These are phyloP conservation scores for Limanda limanda DNA, from an alignment of 2,113 vertebrate species.

Conservation along the genomic window DNA sequence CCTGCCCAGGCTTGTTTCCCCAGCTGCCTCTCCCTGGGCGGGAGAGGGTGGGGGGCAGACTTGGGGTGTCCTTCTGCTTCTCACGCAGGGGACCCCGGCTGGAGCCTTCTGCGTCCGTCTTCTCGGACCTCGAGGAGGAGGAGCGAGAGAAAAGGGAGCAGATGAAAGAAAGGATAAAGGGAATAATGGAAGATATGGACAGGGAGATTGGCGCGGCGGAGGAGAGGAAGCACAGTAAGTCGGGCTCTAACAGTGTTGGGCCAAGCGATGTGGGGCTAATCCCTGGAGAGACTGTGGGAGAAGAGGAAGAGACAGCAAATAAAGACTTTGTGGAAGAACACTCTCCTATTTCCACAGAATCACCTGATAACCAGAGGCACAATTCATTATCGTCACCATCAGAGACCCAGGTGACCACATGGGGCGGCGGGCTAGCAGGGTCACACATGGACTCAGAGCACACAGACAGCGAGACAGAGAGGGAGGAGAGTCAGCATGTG, in stretches of 20 bases:
- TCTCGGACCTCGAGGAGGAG: slow-evolving; percentile 90
- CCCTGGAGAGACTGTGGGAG: slow-evolving; percentile 44
- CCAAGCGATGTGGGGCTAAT: slow-evolving; percentile 21
- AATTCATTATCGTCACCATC: slow-evolving; percentile 27
- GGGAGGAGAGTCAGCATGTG: slow-evolving; percentile 76
- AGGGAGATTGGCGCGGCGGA: slow-evolving; percentile 57
- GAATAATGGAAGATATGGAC: slow-evolving; percentile 70
- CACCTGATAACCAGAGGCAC: slow-evolving; percentile 42
- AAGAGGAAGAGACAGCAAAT: slow-evolving; percentile 52
- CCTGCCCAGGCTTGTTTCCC: slow-evolving; percentile 63
- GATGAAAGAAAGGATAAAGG: slow-evolving; percentile 72
- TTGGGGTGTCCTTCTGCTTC: slow-evolving; percentile 95
- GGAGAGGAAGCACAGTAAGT: slow-evolving; percentile 38
- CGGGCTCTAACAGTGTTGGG: slow-evolving; percentile 33
- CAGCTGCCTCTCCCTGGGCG: slow-evolving; percentile 66
- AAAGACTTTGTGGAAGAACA: slow-evolving; percentile 42
- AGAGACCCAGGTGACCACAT: slow-evolving; percentile 31
- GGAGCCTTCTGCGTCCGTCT: slow-evolving; percentile 95
- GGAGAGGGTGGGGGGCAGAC: slow-evolving; percentile 75
- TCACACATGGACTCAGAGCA: slow-evolving; percentile 26
- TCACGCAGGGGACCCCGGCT: slow-evolving; percentile 93
- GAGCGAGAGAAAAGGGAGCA: slow-evolving; percentile 79
- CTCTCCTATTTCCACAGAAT: slow-evolving; percentile 43
- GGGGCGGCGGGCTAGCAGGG: slow-evolving; percentile 21
- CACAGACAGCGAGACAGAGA: slow-evolving; percentile 22